These are phyloP conservation scores for Brachionus paranguensis DNA, from an alignment of 1,140 invertebrate genomes.

Conservation along the genomic window DNA sequence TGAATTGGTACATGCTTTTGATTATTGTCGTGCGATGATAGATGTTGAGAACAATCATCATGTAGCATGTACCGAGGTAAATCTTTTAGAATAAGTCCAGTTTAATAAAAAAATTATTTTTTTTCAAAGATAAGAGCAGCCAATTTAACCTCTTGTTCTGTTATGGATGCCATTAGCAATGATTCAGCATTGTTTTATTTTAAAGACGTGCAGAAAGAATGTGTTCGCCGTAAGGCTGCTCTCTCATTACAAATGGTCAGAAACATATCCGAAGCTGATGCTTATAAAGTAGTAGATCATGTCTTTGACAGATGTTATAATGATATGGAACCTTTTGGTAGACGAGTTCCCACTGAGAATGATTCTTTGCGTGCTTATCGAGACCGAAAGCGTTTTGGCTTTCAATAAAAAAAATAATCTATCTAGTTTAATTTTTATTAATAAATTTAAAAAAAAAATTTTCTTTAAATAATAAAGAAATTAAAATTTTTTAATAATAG, in stretches of 20 bases:
- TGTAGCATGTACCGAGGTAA: conserved; percentile 86
- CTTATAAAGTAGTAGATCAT: conserved; percentile 69
- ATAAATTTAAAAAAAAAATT: background rate
- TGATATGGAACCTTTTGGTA: conserved; percentile 84
- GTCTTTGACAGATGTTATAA: conserved; percentile 86
- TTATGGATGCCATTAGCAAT: background rate
- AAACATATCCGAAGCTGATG: conserved; percentile 67
- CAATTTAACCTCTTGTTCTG: background rate
- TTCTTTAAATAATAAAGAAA: background rate
- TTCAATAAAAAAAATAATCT: background rate
- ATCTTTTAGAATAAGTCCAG: conserved; percentile 46
- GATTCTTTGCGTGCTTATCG: conserved; percentile 17
- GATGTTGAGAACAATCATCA: conserved; percentile 85
- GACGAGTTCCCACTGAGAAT: conserved; percentile 59
- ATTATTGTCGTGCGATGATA: conserved; percentile 78
- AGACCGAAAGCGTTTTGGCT: conserved; percentile 23
- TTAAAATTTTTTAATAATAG: too few relatives aligned
- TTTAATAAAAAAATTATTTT: background rate
- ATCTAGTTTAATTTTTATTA: background rate
- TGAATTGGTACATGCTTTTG: conserved; percentile 94
- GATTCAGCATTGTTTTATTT: conserved; percentile 7
- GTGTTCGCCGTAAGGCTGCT: conserved; percentile 80
- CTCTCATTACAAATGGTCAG: conserved; percentile 73
- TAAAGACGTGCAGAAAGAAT: conserved; percentile 61
- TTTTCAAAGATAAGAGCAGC: background rate